Conservation (phyloP, 35 echinoderm and acorn worm species). For the Patiria miniata region DNA sequence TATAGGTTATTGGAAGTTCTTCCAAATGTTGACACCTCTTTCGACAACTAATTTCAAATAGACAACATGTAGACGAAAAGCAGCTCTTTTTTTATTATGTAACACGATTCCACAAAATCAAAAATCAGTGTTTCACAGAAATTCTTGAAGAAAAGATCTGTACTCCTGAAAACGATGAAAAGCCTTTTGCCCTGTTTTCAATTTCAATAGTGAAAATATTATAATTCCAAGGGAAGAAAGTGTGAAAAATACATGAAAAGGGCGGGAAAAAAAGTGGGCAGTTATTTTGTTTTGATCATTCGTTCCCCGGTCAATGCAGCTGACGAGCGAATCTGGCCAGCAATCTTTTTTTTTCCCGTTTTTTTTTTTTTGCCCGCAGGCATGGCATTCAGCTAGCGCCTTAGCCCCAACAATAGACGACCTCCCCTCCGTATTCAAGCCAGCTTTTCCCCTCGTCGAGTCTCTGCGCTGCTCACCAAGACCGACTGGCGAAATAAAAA, state of each 20-base stretch:
- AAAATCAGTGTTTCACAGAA: no score
- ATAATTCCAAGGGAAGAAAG: neutral
- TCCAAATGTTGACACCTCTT: no score
- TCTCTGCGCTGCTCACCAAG: neutral
- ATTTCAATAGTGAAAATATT: neutral
- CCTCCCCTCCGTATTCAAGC: neutral
- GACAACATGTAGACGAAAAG: no score
- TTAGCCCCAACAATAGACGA: slow-evolving; percentile 7
- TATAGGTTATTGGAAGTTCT: no score
- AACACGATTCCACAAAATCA: no score
- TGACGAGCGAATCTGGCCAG: slow-evolving; percentile 1
- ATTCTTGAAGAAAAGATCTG: no score
- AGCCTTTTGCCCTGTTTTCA: no score
- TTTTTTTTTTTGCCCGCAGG: neutral
- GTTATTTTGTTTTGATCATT: neutral
- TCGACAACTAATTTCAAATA: no score
- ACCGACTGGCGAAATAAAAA: neutral
- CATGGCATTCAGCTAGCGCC: neutral
- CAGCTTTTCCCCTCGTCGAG: neutral
- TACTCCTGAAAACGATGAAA: no score
- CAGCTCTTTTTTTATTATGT: no score
- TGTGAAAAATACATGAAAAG: neutral
- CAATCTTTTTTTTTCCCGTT: neutral
- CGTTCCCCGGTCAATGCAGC: neutral
- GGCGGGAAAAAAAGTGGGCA: neutral